A percentile compares a stretch with the other conserved stretches of the same genome.
These are phyloP conservation scores for Camelus bactrianus DNA, from an alignment of 2,113 vertebrate genomes.

Conservation along the genomic window DNA sequence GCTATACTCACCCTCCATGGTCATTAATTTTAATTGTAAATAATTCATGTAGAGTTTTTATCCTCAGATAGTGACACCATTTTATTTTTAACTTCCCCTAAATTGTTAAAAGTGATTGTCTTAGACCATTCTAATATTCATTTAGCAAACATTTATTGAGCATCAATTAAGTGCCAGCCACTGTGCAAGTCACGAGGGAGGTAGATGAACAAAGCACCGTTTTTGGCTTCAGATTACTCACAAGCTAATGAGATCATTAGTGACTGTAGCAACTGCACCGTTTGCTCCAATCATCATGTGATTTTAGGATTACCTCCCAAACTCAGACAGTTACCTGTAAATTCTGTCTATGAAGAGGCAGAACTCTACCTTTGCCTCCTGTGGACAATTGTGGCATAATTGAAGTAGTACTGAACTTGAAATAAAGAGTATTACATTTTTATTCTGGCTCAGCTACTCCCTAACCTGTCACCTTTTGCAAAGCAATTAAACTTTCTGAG, in stretches of 20 bases:
- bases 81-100: constrained; percentile 83
- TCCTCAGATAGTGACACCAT: constrained; percentile 75
- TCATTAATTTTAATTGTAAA: constrained; percentile 86
- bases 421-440: background rate
- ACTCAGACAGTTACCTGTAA: background rate
- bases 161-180: background rate
- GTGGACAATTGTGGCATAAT: background rate
- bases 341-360: background rate
- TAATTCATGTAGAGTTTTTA: constrained; percentile 84
- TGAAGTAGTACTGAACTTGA: background rate
- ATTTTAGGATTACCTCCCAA: background rate
- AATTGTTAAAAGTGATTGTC: constrained; percentile 79
- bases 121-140: constrained; percentile 50
- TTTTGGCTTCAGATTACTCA: background rate
- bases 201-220: constrained; percentile 1
- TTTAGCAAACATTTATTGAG: constrained; percentile 25
- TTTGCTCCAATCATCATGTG: background rate
- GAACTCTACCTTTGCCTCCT: background rate
- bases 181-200: background rate
- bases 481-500: background rate
- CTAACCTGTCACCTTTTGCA: background rate
- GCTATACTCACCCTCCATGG: background rate
- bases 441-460: background rate
- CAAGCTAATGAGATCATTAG: background rate
- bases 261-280: background rate